phyloP scores from a whole-genome alignment of 23 tunicate species.

The Aplidium turbinatum region DNA sequence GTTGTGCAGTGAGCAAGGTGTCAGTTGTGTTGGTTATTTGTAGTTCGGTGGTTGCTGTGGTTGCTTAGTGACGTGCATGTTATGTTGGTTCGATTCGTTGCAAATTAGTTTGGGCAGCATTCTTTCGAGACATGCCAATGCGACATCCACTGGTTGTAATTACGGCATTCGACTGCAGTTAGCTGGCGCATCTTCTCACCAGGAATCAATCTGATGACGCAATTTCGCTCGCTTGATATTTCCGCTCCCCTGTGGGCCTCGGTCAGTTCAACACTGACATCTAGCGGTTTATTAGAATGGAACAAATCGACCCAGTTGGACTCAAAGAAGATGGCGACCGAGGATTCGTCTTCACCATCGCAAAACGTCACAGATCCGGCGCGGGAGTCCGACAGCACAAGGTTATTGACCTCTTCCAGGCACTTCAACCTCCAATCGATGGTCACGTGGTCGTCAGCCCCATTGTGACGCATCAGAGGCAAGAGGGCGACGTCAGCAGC shows the following conservation, averaged over 20 bases:
- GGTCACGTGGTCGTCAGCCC: slow-evolving; percentile 49
- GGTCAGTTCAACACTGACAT: slow-evolving; percentile 38
- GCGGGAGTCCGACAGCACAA: slow-evolving; percentile 7
- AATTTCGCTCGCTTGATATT: not conserved
- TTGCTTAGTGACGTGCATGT: too few species aligned
- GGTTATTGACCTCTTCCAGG: slow-evolving; percentile 2
- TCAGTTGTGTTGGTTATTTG: too few species aligned
- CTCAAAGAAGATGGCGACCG: slow-evolving; percentile 26
- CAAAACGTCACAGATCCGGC: slow-evolving; percentile 35
- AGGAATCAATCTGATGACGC: slow-evolving; percentile 43
- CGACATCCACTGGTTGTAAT: too few species aligned
- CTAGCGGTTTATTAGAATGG: slow-evolving; percentile 28
- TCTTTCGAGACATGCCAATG: too few species aligned
- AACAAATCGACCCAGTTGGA: slow-evolving; percentile 51
- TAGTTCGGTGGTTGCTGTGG: too few species aligned
- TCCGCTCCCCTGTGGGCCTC: slow-evolving; percentile 35
- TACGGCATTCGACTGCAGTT: too few species aligned
- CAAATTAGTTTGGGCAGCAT: too few species aligned
- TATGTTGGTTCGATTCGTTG: too few species aligned
- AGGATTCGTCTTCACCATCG: slow-evolving; percentile 49
- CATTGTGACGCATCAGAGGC: slow-evolving; percentile 53
- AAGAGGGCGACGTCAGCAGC: slow-evolving; percentile 22
- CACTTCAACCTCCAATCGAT: slow-evolving; percentile 36
- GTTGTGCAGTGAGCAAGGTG: too few species aligned
- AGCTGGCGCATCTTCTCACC: slow-evolving; percentile 63